Percentiles rank a stretch among this genome's conserved stretches.
phyloP scores from a whole-genome alignment of 2,888 invertebrate species.

The Hipparchia semele region DNA sequence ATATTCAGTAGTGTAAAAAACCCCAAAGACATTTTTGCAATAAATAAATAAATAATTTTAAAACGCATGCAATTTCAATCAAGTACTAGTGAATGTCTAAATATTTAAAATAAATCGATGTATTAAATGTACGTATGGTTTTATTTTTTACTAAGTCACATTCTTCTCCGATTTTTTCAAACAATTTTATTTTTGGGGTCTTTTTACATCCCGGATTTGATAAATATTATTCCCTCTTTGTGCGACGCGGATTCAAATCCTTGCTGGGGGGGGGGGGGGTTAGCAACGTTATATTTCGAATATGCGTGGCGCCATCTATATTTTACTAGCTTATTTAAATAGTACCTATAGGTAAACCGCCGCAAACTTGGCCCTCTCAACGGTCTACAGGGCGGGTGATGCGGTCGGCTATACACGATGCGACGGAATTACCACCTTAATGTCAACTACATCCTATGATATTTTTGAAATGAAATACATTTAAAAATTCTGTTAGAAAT shows the following conservation, averaged over 20 bases:
- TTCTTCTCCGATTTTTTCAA: no score
- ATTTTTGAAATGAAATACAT: no score
- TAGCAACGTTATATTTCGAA: background rate
- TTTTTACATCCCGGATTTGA: background rate
- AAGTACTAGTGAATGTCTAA: background rate
- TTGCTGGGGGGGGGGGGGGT: background rate
- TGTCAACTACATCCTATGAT: no score
- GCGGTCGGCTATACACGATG: no score
- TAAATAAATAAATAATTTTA: background rate
- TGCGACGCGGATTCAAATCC: background rate
- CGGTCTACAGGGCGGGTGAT: no score
- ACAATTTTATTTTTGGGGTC: background rate
- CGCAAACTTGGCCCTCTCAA: no score
- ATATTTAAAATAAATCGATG: slow-evolving; percentile 11
- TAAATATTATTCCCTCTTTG: background rate
- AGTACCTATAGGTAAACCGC: background rate
- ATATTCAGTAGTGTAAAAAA: background rate
- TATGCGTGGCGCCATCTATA: slow-evolving; percentile 5
- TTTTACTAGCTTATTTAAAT: background rate
- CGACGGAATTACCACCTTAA: no score
- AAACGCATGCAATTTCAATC: background rate
- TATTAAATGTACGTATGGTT: slow-evolving; percentile 7
- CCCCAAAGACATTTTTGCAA: background rate
- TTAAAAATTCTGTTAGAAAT: no score
- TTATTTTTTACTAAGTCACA: slow-evolving; percentile 1